Evolutionary conservation across 2,113 vertebrate genomes (phyloP).

Genomic region (Serilophus lunatus): DNA sequence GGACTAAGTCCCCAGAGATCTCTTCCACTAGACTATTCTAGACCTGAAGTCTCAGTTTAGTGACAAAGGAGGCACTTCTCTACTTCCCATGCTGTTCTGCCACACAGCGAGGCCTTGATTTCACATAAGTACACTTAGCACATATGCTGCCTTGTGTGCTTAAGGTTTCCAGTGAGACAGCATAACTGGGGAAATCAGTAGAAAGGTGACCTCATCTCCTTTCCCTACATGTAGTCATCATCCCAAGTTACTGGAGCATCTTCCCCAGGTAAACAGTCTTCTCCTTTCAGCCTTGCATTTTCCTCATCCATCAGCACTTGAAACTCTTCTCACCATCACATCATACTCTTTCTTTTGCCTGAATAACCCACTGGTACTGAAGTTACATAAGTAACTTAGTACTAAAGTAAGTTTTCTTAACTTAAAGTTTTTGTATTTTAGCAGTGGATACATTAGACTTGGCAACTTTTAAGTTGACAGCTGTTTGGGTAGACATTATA

Average conservation of each 20-base stretch:
- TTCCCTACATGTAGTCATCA: background rate
- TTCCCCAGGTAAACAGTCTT: background rate
- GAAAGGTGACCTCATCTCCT: background rate
- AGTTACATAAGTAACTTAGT: background rate
- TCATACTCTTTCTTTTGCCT: background rate
- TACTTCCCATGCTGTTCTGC: background rate
- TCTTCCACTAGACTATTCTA: background rate
- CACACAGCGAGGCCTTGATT: background rate
- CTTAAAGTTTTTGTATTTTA: background rate
- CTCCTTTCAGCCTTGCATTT: background rate
- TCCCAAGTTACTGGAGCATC: background rate
- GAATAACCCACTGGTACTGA: background rate
- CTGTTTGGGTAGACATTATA: background rate
- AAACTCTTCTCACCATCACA: background rate
- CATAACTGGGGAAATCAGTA: background rate
- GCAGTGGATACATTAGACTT: background rate
- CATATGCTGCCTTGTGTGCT: background rate
- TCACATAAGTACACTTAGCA: background rate
- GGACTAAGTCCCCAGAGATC: background rate
- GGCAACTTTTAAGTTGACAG: background rate
- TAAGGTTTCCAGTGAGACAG: background rate
- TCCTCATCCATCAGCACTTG: background rate
- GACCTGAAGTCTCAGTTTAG: background rate
- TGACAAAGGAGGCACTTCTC: background rate
- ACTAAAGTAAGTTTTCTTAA: conserved; percentile 6